Percentiles rank a stretch among this genome's conserved stretches.
phyloP scores from a whole-genome alignment of 2,113 vertebrate genomes.

The Oenanthe melanoleuca region DNA sequence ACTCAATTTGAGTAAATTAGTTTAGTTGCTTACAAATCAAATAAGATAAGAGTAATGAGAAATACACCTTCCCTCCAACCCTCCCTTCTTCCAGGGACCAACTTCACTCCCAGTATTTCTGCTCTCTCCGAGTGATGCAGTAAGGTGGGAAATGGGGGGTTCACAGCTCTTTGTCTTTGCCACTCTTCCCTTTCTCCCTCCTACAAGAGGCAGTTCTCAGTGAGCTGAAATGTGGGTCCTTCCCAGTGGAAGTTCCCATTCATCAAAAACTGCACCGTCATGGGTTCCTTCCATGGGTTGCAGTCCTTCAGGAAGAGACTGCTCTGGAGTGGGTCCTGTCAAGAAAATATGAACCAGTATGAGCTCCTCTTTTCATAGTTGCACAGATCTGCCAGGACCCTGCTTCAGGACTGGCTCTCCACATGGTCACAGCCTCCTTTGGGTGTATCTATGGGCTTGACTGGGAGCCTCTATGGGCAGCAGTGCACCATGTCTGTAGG shows the following conservation, averaged over 20 bases:
- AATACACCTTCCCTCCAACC: not conserved
- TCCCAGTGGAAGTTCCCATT: not conserved
- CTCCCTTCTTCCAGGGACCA: not conserved
- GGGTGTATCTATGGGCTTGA: not conserved
- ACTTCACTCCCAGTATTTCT: not conserved
- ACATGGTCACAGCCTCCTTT: not conserved
- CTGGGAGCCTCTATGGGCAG: rapidly evolving
- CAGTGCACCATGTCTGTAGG: not conserved
- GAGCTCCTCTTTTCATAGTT: not conserved
- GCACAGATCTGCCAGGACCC: not conserved
- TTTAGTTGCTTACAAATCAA: not conserved
- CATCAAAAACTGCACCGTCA: not conserved
- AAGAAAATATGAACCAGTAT: not conserved
- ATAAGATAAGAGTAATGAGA: not conserved
- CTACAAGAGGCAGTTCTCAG: not conserved
- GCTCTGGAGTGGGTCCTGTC: rapidly evolving
- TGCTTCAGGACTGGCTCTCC: rapidly evolving
- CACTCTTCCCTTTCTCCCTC: not conserved
- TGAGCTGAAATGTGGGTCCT: rapidly evolving
- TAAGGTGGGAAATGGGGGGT: rapidly evolving
- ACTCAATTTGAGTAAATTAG: not conserved
- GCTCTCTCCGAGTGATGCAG: not conserved
- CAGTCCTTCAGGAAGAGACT: not conserved
- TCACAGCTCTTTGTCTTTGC: not conserved
- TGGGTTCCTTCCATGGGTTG: not conserved